Evolutionary conservation across 2,797 vertebrate genomes (phyloP), one percentile per base, ranked within the genome.

Genomic region (Oreochromis mossambicus): DNA sequence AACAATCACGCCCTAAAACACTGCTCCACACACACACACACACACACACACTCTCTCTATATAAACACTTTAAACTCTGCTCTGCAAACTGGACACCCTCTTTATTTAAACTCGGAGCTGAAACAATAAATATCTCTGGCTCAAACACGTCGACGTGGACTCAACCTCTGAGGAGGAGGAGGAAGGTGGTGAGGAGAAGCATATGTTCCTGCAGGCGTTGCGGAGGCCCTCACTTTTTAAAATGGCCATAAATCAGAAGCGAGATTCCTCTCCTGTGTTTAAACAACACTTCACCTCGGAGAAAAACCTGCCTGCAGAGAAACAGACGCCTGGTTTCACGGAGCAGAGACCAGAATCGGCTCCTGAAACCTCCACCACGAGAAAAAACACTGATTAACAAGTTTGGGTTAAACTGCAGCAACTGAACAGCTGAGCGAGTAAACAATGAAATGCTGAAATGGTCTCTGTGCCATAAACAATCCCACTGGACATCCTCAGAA

Each of bases 61-160:
- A 81, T 86, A 91, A 86, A 90, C 90, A 87, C 79, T 14, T 34
- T 41, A 46, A 84, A 70, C 77, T 68, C 61, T 50, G 68, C 76
- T 80, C 80, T 61, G 61, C 5, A 77, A 77, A 82, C 77, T 68
- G 66, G 84, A 91, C 76, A 38, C 48, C 5, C n/a, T 46, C 87
- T 84, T 79, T 77, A 86, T 90, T 86, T 83, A 83, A 87, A 87
- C 82, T 81, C 9, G 0, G 70, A 51, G 87, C 78, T 83, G 83
- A 79, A 89, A 87, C 85, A 83, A 89, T 89, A 92, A 91, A 93
- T 88, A 75, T 79, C 61, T 86, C 41, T 8, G 77, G 55, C 84
- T 86, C 55, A 79, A 82, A 90, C 83, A 84, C 43, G 8, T 56
- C 17, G 43, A 79, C 38, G 29, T 61, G 75, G 55, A 75, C 7